A percentile compares a stretch with the other conserved stretches of the same genome.
Conservation (phyloP, 2,113 vertebrate species). For the Eurypyga helias region DNA sequence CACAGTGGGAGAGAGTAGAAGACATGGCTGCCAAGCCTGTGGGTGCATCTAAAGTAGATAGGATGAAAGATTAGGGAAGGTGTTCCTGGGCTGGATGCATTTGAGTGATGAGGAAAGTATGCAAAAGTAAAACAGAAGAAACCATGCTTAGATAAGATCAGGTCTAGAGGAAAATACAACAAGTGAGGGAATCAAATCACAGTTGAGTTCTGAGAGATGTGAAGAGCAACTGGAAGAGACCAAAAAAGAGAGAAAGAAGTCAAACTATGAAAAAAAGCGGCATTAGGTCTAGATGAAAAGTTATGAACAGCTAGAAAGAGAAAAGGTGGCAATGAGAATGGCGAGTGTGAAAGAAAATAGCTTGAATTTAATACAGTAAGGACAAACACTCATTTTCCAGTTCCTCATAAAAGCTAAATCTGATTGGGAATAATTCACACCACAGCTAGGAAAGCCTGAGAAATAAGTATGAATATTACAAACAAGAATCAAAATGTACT, state of each 20-base stretch:
- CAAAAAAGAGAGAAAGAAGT: neutral
- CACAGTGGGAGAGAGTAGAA: neutral
- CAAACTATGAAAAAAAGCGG: neutral
- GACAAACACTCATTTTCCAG: neutral
- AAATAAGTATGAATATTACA: neutral
- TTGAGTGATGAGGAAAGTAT: neutral
- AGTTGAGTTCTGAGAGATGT: neutral
- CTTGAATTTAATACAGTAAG: neutral
- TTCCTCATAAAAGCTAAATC: neutral
- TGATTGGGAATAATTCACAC: neutral
- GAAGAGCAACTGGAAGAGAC: neutral
- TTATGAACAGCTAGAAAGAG: neutral
- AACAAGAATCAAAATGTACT: neutral
- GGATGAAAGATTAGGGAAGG: slow-evolving; percentile 1
- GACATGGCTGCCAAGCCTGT: neutral
- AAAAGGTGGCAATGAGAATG: neutral
- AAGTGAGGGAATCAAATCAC: neutral
- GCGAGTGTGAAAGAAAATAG: neutral
- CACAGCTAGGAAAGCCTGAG: neutral
- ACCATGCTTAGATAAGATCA: neutral
- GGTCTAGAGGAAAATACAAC: neutral
- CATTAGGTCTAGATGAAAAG: neutral
- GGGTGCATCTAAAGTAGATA: neutral
- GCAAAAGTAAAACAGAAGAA: neutral
- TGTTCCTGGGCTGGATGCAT: neutral